Conservation (phyloP, 2,888 invertebrate genomes). For the Endotricha flammealis region DNA sequence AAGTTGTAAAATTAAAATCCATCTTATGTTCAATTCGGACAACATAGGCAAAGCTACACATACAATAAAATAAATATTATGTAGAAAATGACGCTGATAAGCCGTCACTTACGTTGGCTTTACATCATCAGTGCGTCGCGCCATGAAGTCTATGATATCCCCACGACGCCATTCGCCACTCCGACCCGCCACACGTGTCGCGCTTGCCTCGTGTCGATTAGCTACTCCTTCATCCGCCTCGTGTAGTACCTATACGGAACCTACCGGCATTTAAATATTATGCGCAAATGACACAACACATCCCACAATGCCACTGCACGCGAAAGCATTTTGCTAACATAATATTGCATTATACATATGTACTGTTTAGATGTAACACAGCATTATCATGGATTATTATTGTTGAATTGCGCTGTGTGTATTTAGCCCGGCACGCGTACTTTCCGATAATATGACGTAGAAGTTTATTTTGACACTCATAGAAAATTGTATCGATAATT, state of each 20-base stretch:
- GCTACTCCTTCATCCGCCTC: conserved; percentile 3
- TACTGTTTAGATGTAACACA: too few species aligned
- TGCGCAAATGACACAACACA: conserved; percentile 18
- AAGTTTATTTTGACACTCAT: not conserved
- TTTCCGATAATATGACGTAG: not conserved
- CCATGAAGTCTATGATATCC: conserved; percentile 17
- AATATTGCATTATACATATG: not conserved
- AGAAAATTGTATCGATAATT: too few species aligned
- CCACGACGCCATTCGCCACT: conserved; percentile 17
- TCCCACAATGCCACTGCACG: not conserved
- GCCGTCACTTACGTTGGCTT: too few species aligned
- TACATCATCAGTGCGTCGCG: conserved; percentile 8
- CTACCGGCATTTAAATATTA: conserved; percentile 18
- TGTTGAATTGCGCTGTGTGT: not conserved
- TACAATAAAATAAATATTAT: too few species aligned
- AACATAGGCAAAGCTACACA: too few species aligned
- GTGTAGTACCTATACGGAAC: conserved; percentile 5
- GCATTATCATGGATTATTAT: not conserved
- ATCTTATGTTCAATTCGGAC: too few species aligned
- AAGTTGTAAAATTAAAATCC: too few species aligned
- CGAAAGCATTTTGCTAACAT: conserved; percentile 1
- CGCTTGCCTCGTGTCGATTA: conserved; percentile 18
- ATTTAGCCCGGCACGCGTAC: not conserved
- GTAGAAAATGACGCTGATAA: too few species aligned
- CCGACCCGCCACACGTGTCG: conserved; percentile 15